Evolutionary conservation across 2,113 vertebrate species (phyloP), one percentile per base, ranked within the genome.

Genomic region (Lophotis ruficrista): DNA sequence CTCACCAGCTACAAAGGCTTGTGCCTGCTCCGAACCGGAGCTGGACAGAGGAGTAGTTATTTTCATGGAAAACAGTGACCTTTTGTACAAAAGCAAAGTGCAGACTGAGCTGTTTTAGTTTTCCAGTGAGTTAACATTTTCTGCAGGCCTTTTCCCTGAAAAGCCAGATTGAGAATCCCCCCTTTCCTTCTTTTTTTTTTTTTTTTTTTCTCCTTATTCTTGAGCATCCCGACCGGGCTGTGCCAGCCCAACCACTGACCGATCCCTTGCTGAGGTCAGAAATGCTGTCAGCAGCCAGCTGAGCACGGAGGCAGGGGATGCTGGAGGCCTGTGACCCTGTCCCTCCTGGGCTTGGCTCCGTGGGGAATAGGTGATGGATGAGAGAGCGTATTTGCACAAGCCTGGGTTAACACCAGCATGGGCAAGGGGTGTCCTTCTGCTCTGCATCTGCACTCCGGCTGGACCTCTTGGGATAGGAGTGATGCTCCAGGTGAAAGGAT

Each of bases 41-140:
- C 85, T 81, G 78, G 51, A 61, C 2, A 20, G 72, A 89, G 71
- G 62, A 95, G 54, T 60, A 88, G 68, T 75, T 73, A 35, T 38
- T 88, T 61, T 43, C 38, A 14, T 2, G 10, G 68, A 57, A 68
- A 86, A 88, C 61, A 38, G 68, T 66, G 90, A 96, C 93, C 90
- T 96, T 97, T 92, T 92, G 88, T 94, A 85, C 92, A 78, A 95
- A 92, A 83, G 47, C 62, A 23, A 94, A 96, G 37, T 51, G 92
- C 90, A 84, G 80, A 94, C 47, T 35, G 72, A 93, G 86, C 83
- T 48, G 68, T 92, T 96, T 71, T n/a, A 37, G 58, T 89, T 94
- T 90, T 83, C 41, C 65, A 57, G 69, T 27, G 38, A 89, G 69
- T 79, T 89, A 89, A 91, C 57, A 0, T 85, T 91, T 96, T 87